phyloP scores from a whole-genome alignment of 2,888 invertebrate species.

The Catocala nupta region DNA sequence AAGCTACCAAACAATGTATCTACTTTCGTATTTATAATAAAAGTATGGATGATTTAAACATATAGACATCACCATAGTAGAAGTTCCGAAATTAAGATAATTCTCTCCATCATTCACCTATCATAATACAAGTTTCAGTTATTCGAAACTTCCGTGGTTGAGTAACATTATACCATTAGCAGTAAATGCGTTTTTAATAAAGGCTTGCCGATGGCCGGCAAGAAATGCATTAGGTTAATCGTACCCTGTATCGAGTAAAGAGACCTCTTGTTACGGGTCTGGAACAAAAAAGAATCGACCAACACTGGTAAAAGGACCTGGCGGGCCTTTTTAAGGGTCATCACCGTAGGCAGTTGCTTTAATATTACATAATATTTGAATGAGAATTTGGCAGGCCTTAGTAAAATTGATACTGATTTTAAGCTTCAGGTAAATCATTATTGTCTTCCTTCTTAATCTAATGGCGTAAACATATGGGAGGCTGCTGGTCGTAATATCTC shows the following conservation, averaged over 20 bases:
- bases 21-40: too few species aligned
- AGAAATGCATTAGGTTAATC: constrained; percentile 80
- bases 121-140: constrained; percentile 9
- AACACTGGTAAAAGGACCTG: constrained; percentile 10
- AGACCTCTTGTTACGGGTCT: constrained; percentile 70
- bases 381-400: too few species aligned
- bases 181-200: constrained; percentile 79
- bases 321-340: background rate
- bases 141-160: constrained; percentile 32
- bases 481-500: too few species aligned
- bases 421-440: too few species aligned
- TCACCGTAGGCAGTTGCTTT: background rate
- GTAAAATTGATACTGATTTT: too few species aligned
- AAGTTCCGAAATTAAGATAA: constrained; percentile 1
- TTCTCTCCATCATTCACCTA: constrained; percentile 3
- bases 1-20: too few species aligned
- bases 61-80: background rate
- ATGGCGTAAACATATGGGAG: too few species aligned
- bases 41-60: too few species aligned
- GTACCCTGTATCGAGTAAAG: constrained; percentile 52
- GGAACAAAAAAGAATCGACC: constrained; percentile 29
- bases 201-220: constrained; percentile 57
- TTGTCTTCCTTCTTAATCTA: too few species aligned
- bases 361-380: background rate
- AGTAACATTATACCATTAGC: constrained; percentile 63